Evolutionary conservation across 1,140 invertebrate genomes (phyloP).

Genomic region (Aradophagus sp.): DNA sequence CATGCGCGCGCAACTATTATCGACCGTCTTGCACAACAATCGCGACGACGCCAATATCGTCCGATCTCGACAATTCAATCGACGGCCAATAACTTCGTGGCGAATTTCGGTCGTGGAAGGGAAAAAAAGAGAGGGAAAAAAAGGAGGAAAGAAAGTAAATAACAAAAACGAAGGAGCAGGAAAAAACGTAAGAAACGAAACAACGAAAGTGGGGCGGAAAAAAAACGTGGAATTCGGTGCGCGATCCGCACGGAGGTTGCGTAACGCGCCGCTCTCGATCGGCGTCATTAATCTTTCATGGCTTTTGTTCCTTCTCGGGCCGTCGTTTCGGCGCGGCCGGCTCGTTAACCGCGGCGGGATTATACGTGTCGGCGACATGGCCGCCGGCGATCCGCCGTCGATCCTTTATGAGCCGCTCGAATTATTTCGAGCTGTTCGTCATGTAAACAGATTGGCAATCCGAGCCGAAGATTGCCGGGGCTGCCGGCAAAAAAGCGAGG

Average conservation of each 20-base stretch:
- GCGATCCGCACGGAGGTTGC: constrained; percentile 28
- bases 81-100: constrained; percentile 31
- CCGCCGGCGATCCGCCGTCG: constrained; percentile 17
- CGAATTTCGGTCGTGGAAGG: constrained; percentile 24
- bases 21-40: constrained; percentile 27
- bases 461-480: too few species aligned
- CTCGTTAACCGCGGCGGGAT: constrained; percentile 43
- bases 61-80: constrained; percentile 53
- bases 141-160: too few species aligned
- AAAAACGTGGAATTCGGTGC: constrained; percentile 21
- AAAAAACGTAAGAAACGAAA: too few species aligned
- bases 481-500: too few species aligned
- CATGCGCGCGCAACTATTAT: constrained; percentile 48
- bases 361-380: constrained; percentile 29
- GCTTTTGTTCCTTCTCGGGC: constrained; percentile 39
- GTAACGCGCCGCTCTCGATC: constrained; percentile 38
- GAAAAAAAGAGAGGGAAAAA: too few species aligned
- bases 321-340: constrained; percentile 23
- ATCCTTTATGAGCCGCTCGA: constrained; percentile 10
- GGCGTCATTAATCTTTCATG: constrained; percentile 53
- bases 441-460: too few species aligned
- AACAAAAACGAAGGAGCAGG: neutral
- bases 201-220: too few species aligned
- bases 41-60: constrained; percentile 39
- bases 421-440: constrained; percentile 16